These are phyloP conservation scores for Sorex araneus DNA, from an alignment of 2,113 vertebrate genomes.

Conservation along the genomic window DNA sequence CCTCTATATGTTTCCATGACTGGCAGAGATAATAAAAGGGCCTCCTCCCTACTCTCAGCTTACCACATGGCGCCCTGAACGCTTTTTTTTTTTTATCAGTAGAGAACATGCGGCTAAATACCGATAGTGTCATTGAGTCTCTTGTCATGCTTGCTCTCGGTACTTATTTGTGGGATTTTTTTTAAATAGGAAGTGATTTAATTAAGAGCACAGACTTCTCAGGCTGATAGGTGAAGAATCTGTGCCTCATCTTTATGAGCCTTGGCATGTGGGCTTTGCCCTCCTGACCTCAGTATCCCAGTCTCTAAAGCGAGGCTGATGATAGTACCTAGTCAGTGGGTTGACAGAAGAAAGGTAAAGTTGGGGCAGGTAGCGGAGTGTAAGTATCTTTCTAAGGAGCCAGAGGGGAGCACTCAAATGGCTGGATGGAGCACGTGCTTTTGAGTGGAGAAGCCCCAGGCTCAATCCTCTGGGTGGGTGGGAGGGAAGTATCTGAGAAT, in stretches of 20 bases:
- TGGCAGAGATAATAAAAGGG: background rate
- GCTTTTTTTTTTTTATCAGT: background rate
- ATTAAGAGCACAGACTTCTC: conserved; percentile 6
- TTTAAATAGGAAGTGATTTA: background rate
- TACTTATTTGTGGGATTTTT: background rate
- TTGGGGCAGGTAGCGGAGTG: background rate
- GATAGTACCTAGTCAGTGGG: background rate
- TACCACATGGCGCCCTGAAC: background rate
- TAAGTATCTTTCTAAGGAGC: background rate
- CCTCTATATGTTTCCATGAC: background rate
- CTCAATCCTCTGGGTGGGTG: too few relatives aligned
- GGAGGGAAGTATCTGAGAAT: background rate
- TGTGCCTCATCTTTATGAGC: background rate
- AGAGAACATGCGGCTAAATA: background rate
- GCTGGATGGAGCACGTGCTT: too few relatives aligned
- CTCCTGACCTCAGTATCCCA: background rate
- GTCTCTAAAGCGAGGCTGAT: background rate
- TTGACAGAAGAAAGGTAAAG: background rate
- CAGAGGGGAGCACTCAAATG: too few relatives aligned
- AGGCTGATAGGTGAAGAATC: background rate
- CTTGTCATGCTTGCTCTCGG: background rate
- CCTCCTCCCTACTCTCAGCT: background rate
- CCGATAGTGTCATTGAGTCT: background rate
- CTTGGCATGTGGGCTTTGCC: background rate
- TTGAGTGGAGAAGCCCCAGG: too few relatives aligned